phyloP scores from a whole-genome alignment of 2,113 vertebrate species.

The Hydrochoerus hydrochaeris region DNA sequence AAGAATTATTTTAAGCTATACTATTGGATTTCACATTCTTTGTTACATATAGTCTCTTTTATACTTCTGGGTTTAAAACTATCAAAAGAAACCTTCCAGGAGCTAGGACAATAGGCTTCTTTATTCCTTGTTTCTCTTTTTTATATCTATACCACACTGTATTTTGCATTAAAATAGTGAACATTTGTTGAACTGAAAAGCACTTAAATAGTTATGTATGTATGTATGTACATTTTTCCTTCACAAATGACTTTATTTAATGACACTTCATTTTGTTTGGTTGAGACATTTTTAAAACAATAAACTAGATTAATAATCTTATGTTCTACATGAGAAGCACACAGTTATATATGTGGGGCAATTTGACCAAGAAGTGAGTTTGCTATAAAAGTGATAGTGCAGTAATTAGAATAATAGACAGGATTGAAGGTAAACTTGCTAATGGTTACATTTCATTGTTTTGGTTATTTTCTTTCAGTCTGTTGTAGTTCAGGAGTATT shows the following conservation, averaged over 20 bases:
- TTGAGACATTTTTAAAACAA: background rate
- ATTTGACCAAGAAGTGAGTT: conserved; percentile 34
- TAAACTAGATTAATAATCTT: background rate
- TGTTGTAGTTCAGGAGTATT: background rate
- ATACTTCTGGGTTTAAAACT: conserved; percentile 80
- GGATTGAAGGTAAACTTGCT: background rate
- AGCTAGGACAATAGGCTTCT: background rate
- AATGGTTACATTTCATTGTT: background rate
- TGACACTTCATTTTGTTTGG: background rate
- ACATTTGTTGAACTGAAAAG: conserved; percentile 17
- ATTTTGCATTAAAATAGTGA: background rate
- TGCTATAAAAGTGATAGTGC: background rate
- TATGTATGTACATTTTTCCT: background rate
- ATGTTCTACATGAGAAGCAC: background rate
- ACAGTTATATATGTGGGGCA: background rate
- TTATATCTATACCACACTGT: background rate
- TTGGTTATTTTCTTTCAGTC: background rate
- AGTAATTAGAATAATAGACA: background rate
- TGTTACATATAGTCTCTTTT: conserved; percentile 59
- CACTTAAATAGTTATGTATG: background rate
- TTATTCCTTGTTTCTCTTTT: background rate
- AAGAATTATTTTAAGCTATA: conserved; percentile 13
- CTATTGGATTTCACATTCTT: conserved; percentile 23
- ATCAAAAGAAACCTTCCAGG: conserved; percentile 74
- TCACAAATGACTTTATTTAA: background rate